A percentile compares a stretch with the other conserved stretches of the same genome.
These are phyloP conservation scores for Tricholauxania praeusta DNA, from an alignment of 2,888 invertebrate genomes.

Conservation along the genomic window DNA sequence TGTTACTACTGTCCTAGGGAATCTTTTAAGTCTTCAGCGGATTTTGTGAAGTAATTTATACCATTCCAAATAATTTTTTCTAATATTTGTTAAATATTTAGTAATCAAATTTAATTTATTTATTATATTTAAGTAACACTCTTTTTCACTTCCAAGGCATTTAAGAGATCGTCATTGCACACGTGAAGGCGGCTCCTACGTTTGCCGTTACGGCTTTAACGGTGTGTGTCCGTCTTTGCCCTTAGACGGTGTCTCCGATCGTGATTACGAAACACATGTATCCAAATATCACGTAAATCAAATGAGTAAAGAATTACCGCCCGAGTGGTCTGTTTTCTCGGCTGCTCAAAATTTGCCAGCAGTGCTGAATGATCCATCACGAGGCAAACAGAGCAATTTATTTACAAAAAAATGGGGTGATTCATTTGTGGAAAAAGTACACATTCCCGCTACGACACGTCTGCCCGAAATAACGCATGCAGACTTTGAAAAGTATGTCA, in stretches of 20 bases:
- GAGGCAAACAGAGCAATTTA: conserved; percentile 90
- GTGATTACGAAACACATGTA: conserved; percentile 89
- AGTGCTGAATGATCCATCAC: conserved; percentile 93
- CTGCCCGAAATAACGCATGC: conserved; percentile 85
- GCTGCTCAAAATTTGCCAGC: conserved; percentile 95
- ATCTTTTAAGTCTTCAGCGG: conserved; percentile 71
- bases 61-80: neutral
- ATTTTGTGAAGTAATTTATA: conserved; percentile 73
- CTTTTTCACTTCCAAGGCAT: conserved; percentile 72
- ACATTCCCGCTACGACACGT: conserved; percentile 82
- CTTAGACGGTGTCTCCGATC: conserved; percentile 89
- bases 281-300: conserved; percentile 74
- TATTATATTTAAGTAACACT: neutral
- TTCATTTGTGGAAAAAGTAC: conserved; percentile 86
- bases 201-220: conserved; percentile 90
- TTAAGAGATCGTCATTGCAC: conserved; percentile 84
- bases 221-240: conserved; percentile 88
- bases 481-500: conserved; percentile 90
- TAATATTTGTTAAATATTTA: neutral
- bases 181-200: conserved; percentile 86
- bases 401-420: conserved; percentile 99
- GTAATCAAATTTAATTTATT: too few relatives aligned
- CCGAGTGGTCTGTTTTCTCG: conserved; percentile 76
- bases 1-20: conserved; percentile 74
- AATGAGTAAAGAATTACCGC: conserved; percentile 63